Conservation (phyloP, 2,888 invertebrate species). For the Zele albiditarsus region DNA sequence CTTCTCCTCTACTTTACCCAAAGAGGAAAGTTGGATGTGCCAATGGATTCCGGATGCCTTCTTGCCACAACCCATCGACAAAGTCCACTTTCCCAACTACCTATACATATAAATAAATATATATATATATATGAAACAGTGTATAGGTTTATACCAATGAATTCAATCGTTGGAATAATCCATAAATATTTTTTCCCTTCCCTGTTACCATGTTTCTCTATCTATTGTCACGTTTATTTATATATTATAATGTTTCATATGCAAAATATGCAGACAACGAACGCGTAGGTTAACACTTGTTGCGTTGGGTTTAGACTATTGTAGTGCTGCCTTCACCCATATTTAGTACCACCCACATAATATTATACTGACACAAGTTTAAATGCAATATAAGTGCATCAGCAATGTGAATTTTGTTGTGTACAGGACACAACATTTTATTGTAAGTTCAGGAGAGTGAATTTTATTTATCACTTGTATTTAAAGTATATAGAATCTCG, state of each 20-base stretch:
- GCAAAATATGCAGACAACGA: slow-evolving; percentile 50
- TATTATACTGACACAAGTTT: slow-evolving; percentile 29
- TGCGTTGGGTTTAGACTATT: slow-evolving; percentile 60
- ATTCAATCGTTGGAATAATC: slow-evolving; percentile 11
- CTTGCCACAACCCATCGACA: slow-evolving; percentile 7
- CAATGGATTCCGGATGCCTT: slow-evolving; percentile 31
- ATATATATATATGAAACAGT: neutral
- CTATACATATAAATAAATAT: slow-evolving; percentile 1
- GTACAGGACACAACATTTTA: too few relatives aligned
- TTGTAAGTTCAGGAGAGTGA: neutral
- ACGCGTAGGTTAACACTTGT: slow-evolving; percentile 67
- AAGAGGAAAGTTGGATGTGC: slow-evolving; percentile 40
- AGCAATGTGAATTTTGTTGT: too few relatives aligned
- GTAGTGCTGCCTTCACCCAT: slow-evolving; percentile 68
- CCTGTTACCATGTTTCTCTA: slow-evolving; percentile 16
- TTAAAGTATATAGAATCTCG: neutral
- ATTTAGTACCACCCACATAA: slow-evolving; percentile 65
- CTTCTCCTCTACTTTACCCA: neutral
- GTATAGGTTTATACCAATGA: neutral
- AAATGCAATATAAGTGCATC: neutral
- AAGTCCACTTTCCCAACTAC: slow-evolving; percentile 2
- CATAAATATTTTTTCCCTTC: neutral
- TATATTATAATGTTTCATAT: slow-evolving; percentile 54
- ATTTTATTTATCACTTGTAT: slow-evolving; percentile 11
- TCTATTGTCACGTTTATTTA: slow-evolving; percentile 59